These are phyloP conservation scores for Calliopum simillimum DNA, from an alignment of 2,888 invertebrate genomes.

Conservation along the genomic window DNA sequence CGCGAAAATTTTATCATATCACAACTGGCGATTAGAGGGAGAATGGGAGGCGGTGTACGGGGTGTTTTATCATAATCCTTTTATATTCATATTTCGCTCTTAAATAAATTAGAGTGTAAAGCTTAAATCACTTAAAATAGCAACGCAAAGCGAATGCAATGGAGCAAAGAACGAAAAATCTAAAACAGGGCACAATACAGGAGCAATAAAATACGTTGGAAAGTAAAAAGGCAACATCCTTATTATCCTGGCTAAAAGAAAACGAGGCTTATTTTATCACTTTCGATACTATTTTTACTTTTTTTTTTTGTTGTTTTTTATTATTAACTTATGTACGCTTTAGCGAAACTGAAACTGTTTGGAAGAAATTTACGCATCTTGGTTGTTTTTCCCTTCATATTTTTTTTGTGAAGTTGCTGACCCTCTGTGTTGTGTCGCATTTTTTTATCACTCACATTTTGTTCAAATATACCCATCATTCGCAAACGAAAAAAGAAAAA, in stretches of 20 bases:
- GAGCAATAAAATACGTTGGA: conserved; percentile 15
- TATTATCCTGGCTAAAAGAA: not conserved
- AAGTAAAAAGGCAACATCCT: not conserved
- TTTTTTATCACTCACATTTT: conserved; percentile 4
- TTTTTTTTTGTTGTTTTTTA: no score
- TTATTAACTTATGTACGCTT: conserved; percentile 38
- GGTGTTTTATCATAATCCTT: not conserved
- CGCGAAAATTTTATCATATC: no score
- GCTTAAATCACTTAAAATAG: conserved; percentile 7
- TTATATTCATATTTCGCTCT: conserved; percentile 11
- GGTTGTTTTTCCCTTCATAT: not conserved
- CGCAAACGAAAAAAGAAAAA: not conserved
- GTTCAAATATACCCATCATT: not conserved
- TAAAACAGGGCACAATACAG: not conserved
- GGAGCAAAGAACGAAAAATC: no score
- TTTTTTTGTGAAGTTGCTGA: no score
- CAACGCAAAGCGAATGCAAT: no score
- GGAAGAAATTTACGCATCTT: not conserved
- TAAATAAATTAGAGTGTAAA: not conserved
- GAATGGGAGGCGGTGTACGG: no score
- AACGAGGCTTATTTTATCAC: conserved; percentile 25
- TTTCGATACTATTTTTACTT: conserved; percentile 33
- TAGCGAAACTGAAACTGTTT: conserved; percentile 17
- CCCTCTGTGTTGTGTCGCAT: no score
- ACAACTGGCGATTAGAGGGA: no score